Conservation (phyloP, 2,797 vertebrate species). For the Sciaenops ocellatus region DNA sequence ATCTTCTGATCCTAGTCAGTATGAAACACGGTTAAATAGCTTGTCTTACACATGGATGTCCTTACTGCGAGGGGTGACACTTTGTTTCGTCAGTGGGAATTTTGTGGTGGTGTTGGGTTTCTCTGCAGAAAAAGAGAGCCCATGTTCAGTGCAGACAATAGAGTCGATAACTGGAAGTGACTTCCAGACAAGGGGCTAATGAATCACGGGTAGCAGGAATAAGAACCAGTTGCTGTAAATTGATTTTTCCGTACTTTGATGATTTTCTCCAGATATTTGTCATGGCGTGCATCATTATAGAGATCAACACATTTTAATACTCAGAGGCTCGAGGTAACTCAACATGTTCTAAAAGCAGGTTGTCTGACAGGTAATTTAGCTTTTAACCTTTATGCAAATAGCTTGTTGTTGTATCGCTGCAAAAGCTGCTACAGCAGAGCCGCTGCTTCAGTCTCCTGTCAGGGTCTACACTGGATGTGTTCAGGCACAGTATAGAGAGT, state of each 20-base stretch:
- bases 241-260: neutral
- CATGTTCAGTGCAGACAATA: slow-evolving; percentile 9
- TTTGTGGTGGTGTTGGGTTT: slow-evolving; percentile 15
- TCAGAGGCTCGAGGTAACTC: neutral
- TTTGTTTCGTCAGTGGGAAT: slow-evolving; percentile 29
- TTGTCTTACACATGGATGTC: slow-evolving; percentile 29
- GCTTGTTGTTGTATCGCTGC: neutral
- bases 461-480: neutral
- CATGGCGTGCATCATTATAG: neutral
- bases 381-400: neutral
- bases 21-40: slow-evolving; percentile 28
- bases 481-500: neutral
- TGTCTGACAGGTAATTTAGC: neutral
- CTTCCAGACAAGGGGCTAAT: slow-evolving; percentile 13
- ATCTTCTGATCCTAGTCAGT: slow-evolving; percentile 13
- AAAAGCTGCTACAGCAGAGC: neutral
- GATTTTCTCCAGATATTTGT: slow-evolving; percentile 4
- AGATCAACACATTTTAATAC: neutral
- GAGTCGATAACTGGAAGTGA: slow-evolving; percentile 28
- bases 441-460: neutral
- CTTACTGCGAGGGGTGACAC: slow-evolving; percentile 8
- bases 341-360: neutral
- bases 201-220: neutral
- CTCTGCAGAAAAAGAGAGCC: slow-evolving; percentile 15
- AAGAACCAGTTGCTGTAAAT: neutral